Evolutionary conservation across 64 coral and sea anemone species (phyloP), one percentile per base, ranked within the genome.

Genomic region (Trachythela sp.): DNA sequence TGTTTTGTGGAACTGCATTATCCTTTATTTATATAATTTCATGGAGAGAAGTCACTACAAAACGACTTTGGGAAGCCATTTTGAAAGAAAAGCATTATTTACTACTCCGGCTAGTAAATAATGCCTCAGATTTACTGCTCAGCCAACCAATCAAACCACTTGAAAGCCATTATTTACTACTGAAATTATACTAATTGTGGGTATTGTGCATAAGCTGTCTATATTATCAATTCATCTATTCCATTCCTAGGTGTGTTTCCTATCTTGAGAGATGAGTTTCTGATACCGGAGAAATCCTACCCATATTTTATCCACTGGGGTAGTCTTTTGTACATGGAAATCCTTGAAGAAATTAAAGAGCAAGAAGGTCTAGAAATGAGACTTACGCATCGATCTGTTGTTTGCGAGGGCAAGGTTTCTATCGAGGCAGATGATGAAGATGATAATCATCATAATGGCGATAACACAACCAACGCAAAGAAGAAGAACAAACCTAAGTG

Each of bases 221-320:
- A n/a, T n/a, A n/a, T 27, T n/a, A 64, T 18, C 22, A 24, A 64
- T 64, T 64, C 56, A n/a, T 64, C 22, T 64, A 7, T 24, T n/a
- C 24, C 20, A 64, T 18, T 8, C 22, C 13, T 26, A 64, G 56
- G 26, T 64, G 15, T 64, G 91, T 89, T 89, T 39, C 54, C 84
- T 15, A 70, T 94, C 48, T 86, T 89, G n/a, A 64, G 84, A 68
- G 89, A 94, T 43, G 83, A 52, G 38, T 84, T 84, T 22, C 51
- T 40, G 2, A 70, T 0, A 40, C 86, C 91, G 35, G 85, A 85
- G 52, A 84, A 86, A 77, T 72, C 84, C 32, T 39, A 91, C 42
- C 86, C 93, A 8, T 94, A 91, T 90, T 87, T 91, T 37, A 85
- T 94, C 83, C 93, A 94, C 77, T 94, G 93, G 93, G 88, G 48